Percentiles rank a stretch among this genome's conserved stretches.
These are phyloP conservation scores for Temnothorax rugatulus DNA, from an alignment of 2,888 invertebrate genomes.

Conservation along the genomic window DNA sequence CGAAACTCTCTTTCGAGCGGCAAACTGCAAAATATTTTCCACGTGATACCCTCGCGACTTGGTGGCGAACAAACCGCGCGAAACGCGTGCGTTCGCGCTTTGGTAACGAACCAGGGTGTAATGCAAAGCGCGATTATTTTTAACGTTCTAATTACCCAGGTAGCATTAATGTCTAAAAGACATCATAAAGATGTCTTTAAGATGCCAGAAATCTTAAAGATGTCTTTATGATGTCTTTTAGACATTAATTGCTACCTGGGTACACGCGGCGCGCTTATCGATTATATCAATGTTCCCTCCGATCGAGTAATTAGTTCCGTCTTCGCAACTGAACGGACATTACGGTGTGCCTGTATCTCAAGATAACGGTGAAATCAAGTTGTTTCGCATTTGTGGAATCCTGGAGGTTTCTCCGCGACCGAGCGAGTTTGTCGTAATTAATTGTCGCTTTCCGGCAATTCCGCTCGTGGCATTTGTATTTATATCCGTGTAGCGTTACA, in stretches of 20 bases:
- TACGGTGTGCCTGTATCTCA: not conserved
- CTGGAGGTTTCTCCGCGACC: not conserved
- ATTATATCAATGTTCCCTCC: constrained; percentile 40
- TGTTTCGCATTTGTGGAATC: not conserved
- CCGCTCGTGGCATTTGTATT: not conserved
- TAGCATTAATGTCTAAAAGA: no score
- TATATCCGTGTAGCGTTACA: not conserved
- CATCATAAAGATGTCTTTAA: no score
- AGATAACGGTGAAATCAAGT: not conserved
- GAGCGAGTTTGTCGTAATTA: not conserved
- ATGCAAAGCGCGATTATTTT: constrained; percentile 30
- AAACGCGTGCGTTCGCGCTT: not conserved
- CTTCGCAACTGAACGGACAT: not conserved
- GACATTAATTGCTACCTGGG: no score
- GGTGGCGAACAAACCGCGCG: not conserved
- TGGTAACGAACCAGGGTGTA: not conserved
- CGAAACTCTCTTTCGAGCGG: not conserved
- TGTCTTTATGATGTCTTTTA: no score
- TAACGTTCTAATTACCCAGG: constrained; percentile 37
- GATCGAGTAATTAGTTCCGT: constrained; percentile 27
- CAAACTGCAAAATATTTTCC: constrained; percentile 10
- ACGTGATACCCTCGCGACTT: not conserved
- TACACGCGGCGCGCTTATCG: constrained; percentile 6
- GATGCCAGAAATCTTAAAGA: no score
- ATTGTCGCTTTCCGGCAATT: not conserved